Conservation (phyloP, 92 coral and sea anemone species). For the Siderastrea radians region DNA sequence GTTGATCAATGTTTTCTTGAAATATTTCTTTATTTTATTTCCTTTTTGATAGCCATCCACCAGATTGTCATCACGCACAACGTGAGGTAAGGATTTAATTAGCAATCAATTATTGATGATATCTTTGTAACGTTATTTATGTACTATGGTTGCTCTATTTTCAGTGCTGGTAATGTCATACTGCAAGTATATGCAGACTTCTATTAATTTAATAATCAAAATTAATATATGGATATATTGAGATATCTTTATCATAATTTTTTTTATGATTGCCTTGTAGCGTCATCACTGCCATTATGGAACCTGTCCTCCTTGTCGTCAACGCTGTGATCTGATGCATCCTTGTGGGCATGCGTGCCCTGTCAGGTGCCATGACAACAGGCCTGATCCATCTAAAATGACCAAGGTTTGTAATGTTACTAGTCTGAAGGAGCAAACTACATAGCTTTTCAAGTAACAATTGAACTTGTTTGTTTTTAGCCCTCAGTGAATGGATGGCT, state of each 20-base stretch:
- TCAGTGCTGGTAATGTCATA: no score
- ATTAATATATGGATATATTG: no score
- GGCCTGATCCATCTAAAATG: constrained; percentile 49
- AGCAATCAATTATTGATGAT: neutral
- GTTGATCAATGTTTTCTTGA: neutral
- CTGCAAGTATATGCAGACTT: no score
- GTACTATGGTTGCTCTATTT: no score
- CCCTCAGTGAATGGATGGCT: constrained; percentile 5
- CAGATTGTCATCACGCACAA: constrained; percentile 87
- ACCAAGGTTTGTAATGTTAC: neutral
- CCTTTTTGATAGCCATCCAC: constrained; percentile 62
- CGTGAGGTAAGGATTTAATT: constrained; percentile 69
- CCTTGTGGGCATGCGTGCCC: constrained; percentile 87
- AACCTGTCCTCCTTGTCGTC: constrained; percentile 86
- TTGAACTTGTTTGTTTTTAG: constrained; percentile 3
- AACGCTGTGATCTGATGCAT: constrained; percentile 69
- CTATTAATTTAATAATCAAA: no score
- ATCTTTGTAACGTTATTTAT: no score
- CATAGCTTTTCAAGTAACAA: neutral
- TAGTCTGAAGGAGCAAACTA: neutral
- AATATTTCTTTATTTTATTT: neutral
- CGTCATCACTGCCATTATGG: constrained; percentile 95
- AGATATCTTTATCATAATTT: neutral
- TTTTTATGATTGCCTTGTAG: constrained; percentile 31
- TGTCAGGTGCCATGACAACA: constrained; percentile 88